Evolutionary conservation across 2,113 vertebrate species (phyloP), one percentile per base, ranked within the genome.

Genomic region (Clupea harengus): DNA sequence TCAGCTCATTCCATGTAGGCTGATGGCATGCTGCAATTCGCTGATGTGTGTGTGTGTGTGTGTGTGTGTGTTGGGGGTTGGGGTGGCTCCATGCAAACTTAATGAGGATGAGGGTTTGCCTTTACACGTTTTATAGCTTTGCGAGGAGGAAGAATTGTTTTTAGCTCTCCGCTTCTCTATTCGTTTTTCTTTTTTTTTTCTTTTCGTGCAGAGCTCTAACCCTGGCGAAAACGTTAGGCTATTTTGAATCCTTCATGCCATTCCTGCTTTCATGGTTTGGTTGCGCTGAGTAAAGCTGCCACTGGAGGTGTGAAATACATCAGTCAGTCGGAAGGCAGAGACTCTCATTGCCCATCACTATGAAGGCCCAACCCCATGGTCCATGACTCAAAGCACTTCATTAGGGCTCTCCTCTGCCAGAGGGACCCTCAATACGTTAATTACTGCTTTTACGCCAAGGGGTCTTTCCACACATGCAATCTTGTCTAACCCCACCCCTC

Each of bases 61-160:
- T 67, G 60, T 6, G 60, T 22, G 60, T 8, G n/a, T 22, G 64
- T 2, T 1, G 64, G 25, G 28, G 64, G 25, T 13, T 72, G 25
- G 64, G 64, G 64, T 72, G 64, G n/a, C 64, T 72, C 64, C 64
- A 72, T 72, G 64, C 64, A 72, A 72, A 72, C 64, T 72, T 72
- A 72, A 72, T 72, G 64, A 72, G n/a, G 11, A 72, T 72, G 64
- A 72, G 25, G 64, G 64, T 72, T 72, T 72, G 25, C 64, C 32
- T 72, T 72, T 72, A 72, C 64, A 72, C 25, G 10, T 72, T 72
- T 72, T 72, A 25, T 32, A 72, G 64, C 25, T 28, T 25, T 13
- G 64, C 64, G 9, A 72, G 64, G 64, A 72, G 64, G 64, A 72
- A 32, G 64, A 72, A 28, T 28, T 28, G n/a, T 32, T 72, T 72